Conservation (phyloP, 53 echinoderm and acorn worm genomes). For the Holothuria scabra region DNA sequence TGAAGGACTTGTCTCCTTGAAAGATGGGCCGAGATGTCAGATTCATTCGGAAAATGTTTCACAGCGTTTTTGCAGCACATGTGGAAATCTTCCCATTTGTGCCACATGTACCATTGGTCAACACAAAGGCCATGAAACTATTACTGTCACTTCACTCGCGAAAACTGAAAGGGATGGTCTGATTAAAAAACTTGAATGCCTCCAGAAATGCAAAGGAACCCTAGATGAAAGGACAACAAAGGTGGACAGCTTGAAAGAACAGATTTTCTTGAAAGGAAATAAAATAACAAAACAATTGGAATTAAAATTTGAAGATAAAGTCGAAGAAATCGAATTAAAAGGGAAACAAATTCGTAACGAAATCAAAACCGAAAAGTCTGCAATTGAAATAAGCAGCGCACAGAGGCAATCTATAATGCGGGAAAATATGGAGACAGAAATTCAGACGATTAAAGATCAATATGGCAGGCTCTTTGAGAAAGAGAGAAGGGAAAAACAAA, state of each 20-base stretch:
- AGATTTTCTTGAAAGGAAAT: not conserved
- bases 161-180: not conserved
- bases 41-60: slow-evolving; percentile 11
- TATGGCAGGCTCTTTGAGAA: not conserved
- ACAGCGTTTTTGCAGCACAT: slow-evolving; percentile 20
- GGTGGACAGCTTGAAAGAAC: not conserved
- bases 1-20: not conserved
- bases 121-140: slow-evolving; percentile 5
- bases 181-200: not conserved
- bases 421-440: not conserved
- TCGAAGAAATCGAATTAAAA: too few species aligned
- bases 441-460: not conserved
- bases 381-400: too few species aligned
- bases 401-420: too few species aligned
- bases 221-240: not conserved
- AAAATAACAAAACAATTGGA: not conserved
- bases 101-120: not conserved
- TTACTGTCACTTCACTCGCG: not conserved
- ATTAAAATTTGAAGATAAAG: too few species aligned
- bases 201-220: not conserved
- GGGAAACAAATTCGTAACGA: too few species aligned
- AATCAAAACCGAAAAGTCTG: too few species aligned
- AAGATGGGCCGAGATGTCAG: not conserved
- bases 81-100: slow-evolving; percentile 4
- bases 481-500: not conserved